Base-by-base conservation (phyloP, 2,113 vertebrate genomes). In the Cyrtonyx montezumae region DNA sequence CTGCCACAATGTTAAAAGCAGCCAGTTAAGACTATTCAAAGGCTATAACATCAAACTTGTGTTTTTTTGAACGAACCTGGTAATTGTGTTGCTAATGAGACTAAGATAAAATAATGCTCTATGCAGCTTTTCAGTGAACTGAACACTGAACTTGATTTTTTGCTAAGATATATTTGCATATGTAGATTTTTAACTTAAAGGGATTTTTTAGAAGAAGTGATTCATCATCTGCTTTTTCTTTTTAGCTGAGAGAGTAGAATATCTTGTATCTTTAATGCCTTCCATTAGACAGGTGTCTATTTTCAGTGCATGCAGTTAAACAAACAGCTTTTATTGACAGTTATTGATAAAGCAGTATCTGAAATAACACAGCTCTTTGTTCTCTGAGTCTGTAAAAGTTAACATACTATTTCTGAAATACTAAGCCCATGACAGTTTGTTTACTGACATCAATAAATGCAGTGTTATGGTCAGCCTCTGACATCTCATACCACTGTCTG, bases 291-390 rank as follows among this genome's bases (percentile, higher is more conserved):
- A 91, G n/a, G 30, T 43, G 12, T 6, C 28, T 59, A 12, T 61
- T 20, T 82, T 84, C 45, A 80, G 28, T 2, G 21, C 20, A 53
- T 16, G 32, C 32, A 43, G 45, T 71, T 75, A 73, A 81, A 69
- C 40, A 84, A 63, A 21, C 19, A 79, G 23, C 15, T 77, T 59
- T 79, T 55, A 46, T n/a, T 30, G 70, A 45, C 53, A 82, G 25
- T 51, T 85, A 42, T 14, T 53, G 79, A 84, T 45, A 89, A 87
- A 82, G 36, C 36, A 79, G 11, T 46, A 77, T 19, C 30, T 82
- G 83, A 84, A 93, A 20, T 45, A 59, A 46, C 49, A 58, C 6
- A 62, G 23, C 4, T 9, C 13, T 69, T 79, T 66, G n/a, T 49
- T n/a, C 84, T 23, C 28, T 2, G 2, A 55, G n/a, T 20, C 49